Base-by-base conservation (phyloP, 2,113 vertebrate species). In the Epinephelus cyanopodus region DNA sequence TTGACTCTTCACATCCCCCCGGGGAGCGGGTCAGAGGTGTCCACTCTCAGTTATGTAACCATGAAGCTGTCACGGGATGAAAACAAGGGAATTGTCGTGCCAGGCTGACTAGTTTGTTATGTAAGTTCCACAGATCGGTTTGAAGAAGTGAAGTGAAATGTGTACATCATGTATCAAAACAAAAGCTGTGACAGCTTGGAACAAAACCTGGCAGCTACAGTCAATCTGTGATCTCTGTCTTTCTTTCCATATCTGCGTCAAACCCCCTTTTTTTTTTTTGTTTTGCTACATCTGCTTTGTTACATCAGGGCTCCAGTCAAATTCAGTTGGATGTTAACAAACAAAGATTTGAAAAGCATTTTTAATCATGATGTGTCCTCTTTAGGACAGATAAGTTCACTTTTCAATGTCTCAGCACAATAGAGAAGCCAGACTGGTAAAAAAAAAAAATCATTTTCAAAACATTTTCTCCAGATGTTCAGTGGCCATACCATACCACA, bases 1-100 rank as follows among this genome's bases (percentile, higher is more conserved):
- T 79, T 50, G 45, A 83, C 80, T 85, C 68, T 60, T 71, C 37
- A 33, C 62, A 18, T 79, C 61, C 4, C 53, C 5, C n/a, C 5
- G 6, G 42, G 52, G 68, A 66, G 54, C 53, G 13, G 70, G 73
- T 69, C 79, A 83, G 62, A 70, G 57, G 63, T 62, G 73, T 81
- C 71, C 60, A 27, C 48, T 70, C 18, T 19, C 1, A 15, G 33
- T 89, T 85, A 88, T 17, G 14, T 76, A 90, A 93, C 21, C 0
- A 52, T 13, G 62, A 81, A 9, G 66, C 37, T 10, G 18, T 45
- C 12, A 37, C 9, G 7, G 25, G 74, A 77, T 53, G 37, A 89
- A 80, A 86, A 80, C 74, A 74, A 47, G 19, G 29, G 77, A 57
- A 70, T 19, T 19, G 53, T 78, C 9, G 39, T 54, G 81, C 74